A percentile compares a stretch with the other conserved stretches of the same genome.
Conservation (phyloP, 2,888 invertebrate species). For the Melangyna quadrimaculata region DNA sequence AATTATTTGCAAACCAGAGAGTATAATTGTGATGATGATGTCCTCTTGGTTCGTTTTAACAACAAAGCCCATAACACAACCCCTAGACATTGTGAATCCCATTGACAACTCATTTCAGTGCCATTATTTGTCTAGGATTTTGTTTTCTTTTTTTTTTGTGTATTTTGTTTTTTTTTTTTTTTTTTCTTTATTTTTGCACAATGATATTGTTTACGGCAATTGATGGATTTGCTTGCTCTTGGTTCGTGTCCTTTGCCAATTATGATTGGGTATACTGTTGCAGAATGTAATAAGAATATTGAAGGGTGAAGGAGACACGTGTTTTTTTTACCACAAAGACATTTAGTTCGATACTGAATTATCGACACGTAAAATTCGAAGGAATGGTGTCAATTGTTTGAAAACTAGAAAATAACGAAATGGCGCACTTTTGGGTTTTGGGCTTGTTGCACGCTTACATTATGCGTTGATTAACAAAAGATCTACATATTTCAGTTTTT, state of each 20-base stretch:
- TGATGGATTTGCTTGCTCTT: constrained; percentile 46
- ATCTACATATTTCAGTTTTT: no score
- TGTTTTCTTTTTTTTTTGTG: constrained; percentile 23
- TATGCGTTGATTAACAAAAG: background rate
- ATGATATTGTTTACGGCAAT: constrained; percentile 67
- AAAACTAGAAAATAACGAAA: background rate
- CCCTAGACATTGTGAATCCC: constrained; percentile 45
- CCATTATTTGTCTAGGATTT: constrained; percentile 62
- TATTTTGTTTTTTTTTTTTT: constrained; percentile 24
- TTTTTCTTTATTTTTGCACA: constrained; percentile 44
- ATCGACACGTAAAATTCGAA: background rate
- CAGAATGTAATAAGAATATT: background rate
- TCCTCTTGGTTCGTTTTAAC: constrained; percentile 28
- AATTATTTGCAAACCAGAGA: constrained; percentile 67
- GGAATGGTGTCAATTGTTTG: constrained; percentile 49
- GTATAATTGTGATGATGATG: constrained; percentile 49
- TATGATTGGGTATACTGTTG: background rate
- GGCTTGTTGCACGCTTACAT: background rate
- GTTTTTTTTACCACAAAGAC: constrained; percentile 5
- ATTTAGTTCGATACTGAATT: background rate
- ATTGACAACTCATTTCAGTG: constrained; percentile 52
- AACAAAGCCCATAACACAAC: constrained; percentile 29
- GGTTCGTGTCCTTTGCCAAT: constrained; percentile 67
- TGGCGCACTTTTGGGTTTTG: background rate
- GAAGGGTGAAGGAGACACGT: constrained; percentile 28